Evolutionary conservation across 1,140 invertebrate genomes (phyloP).

Genomic region (honey bee (Apis mellifera)): DNA sequence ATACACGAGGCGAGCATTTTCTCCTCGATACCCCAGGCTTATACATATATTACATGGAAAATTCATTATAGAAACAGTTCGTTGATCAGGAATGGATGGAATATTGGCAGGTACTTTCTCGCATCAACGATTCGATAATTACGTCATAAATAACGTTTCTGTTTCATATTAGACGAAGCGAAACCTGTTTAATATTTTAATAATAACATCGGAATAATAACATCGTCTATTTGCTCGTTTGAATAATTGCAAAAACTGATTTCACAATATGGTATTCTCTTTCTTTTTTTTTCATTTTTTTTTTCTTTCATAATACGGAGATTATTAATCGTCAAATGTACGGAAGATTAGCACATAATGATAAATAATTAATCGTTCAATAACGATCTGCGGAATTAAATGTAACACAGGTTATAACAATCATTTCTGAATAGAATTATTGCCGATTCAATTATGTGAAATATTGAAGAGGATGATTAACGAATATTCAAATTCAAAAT

Average conservation of each 20-base stretch:
- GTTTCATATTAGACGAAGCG: constrained; percentile 28
- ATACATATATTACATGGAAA: constrained; percentile 33
- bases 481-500: background rate
- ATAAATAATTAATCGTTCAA: no score
- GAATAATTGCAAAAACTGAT: background rate
- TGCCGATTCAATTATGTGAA: background rate
- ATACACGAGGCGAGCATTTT: constrained; percentile 1
- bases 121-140: constrained; percentile 43
- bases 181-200: constrained; percentile 37
- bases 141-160: constrained; percentile 39
- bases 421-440: background rate
- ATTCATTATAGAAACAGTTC: constrained; percentile 48
- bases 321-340: background rate
- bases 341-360: background rate
- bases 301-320: background rate
- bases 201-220: background rate
- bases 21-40: background rate
- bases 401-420: background rate
- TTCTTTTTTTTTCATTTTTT: background rate
- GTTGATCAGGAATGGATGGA: constrained; percentile 33
- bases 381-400: background rate
- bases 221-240: background rate
- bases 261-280: background rate
- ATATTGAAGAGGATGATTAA: background rate
- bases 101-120: constrained; percentile 32